Evolutionary conservation across 2,797 vertebrate species (phyloP).

Genomic region (Onychomys arenicola): DNA sequence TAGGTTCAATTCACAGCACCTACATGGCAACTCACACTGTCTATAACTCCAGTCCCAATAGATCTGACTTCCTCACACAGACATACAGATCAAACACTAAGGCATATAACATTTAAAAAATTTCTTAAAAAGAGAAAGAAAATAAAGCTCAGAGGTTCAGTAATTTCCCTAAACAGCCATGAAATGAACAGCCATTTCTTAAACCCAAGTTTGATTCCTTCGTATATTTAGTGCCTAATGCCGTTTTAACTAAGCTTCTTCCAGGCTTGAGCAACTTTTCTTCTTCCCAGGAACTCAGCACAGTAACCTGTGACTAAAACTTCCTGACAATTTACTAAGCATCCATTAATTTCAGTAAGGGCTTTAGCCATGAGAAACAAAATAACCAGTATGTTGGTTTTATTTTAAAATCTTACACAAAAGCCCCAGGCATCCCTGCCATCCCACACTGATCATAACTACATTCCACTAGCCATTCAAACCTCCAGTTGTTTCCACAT

Average conservation of each 20-base stretch:
- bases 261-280: constrained; percentile 14
- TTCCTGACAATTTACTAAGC: background rate
- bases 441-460: constrained; percentile 17
- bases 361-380: background rate
- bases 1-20: no score
- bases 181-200: background rate
- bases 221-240: background rate
- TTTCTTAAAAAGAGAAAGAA: background rate
- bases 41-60: no score
- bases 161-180: background rate
- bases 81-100: no score
- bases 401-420: constrained; percentile 64
- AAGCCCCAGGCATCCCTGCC: constrained; percentile 54
- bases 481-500: constrained; percentile 73
- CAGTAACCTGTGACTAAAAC: constrained; percentile 33
- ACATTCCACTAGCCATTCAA: constrained; percentile 35
- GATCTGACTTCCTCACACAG: no score
- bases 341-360: constrained; percentile 62
- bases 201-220: constrained; percentile 20
- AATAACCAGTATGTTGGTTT: constrained; percentile 37
- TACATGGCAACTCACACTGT: no score
- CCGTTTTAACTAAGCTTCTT: constrained; percentile 41
- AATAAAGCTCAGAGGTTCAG: constrained; percentile 21
- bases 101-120: no score
- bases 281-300: constrained; percentile 35